phyloP scores from a whole-genome alignment of 2,113 vertebrate species.

The Aegypius monachus region DNA sequence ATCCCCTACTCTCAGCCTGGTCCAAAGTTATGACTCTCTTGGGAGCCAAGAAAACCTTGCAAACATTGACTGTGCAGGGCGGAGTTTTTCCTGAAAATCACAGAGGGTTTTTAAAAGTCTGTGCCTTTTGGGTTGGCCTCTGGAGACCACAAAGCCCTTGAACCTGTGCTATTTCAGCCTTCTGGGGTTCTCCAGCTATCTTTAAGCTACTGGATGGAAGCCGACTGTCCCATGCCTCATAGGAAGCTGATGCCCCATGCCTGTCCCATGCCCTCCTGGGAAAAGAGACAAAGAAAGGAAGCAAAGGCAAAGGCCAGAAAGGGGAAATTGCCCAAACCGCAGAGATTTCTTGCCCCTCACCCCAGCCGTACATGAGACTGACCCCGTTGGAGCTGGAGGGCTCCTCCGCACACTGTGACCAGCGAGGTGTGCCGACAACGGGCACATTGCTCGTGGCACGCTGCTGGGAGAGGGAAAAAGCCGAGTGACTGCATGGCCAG shows the following conservation, averaged over 20 bases:
- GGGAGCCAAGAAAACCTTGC: background rate
- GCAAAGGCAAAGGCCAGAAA: background rate
- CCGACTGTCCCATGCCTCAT: background rate
- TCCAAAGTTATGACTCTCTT: background rate
- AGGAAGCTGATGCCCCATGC: background rate
- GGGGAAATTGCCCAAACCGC: background rate
- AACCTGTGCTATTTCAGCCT: background rate
- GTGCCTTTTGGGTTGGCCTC: background rate
- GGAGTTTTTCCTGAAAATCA: background rate
- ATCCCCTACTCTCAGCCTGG: background rate
- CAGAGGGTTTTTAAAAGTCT: background rate
- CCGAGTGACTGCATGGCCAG: background rate
- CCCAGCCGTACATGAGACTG: background rate
- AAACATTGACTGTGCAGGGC: background rate
- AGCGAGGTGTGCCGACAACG: background rate
- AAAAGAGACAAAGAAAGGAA: background rate
- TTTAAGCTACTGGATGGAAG: background rate
- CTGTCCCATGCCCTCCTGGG: background rate
- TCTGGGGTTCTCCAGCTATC: background rate
- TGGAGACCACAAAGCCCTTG: background rate
- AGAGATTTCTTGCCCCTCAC: background rate
- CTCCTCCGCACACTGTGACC: background rate
- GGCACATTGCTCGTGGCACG: background rate
- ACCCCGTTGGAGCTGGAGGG: background rate
- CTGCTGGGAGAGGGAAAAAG: background rate